Conservation (phyloP, 2,113 vertebrate species). For the Strigops habroptila region DNA sequence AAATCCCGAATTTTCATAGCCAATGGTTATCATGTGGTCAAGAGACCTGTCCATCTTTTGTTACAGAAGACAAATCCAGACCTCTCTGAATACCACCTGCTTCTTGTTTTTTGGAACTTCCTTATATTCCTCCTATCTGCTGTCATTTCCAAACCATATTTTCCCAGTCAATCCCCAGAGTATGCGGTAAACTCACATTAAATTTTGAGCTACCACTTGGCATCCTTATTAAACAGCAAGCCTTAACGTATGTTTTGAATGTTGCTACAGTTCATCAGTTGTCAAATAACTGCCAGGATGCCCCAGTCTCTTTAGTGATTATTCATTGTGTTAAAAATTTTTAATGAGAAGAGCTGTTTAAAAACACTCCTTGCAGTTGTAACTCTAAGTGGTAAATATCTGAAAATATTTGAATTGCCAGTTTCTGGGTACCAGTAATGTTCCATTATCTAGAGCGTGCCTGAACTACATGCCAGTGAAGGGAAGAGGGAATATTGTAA, state of each 20-base stretch:
- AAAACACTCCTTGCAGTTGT: not conserved
- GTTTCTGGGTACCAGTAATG: not conserved
- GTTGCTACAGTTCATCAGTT: not conserved
- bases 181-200: not conserved
- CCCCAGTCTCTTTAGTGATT: not conserved
- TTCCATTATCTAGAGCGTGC: not conserved
- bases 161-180: not conserved
- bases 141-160: not conserved
- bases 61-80: not conserved
- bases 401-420: not conserved
- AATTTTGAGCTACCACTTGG: slow-evolving; percentile 13
- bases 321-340: not conserved
- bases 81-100: not conserved
- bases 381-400: not conserved
- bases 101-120: not conserved
- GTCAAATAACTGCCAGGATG: not conserved
- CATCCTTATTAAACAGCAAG: not conserved
- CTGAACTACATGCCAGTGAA: not conserved
- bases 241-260: not conserved
- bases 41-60: not conserved
- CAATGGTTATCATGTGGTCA: not conserved
- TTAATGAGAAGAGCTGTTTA: not conserved
- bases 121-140: not conserved
- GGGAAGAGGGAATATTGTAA: not conserved
- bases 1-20: not conserved